Percentiles rank a stretch among this genome's conserved stretches.
Evolutionary conservation across 2,113 vertebrate genomes (phyloP).

Genomic region (Passer montanus): DNA sequence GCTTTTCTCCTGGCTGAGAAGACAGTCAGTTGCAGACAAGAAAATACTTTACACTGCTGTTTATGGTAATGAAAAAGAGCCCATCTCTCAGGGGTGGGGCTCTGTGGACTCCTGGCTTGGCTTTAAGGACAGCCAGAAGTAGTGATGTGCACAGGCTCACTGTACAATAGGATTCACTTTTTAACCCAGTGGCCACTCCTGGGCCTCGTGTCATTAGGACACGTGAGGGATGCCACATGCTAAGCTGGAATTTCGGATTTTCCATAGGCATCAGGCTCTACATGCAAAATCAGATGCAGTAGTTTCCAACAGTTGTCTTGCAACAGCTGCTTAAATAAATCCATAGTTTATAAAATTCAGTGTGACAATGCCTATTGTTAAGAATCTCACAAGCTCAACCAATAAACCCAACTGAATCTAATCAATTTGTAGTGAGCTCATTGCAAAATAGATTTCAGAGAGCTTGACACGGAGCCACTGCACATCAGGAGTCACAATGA

Average conservation of each 20-base stretch:
- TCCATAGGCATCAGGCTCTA: fast-evolving
- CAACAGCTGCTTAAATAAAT: neutral
- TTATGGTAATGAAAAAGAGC: neutral
- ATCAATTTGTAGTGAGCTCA: neutral
- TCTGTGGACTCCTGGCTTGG: too few species aligned
- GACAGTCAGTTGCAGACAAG: neutral
- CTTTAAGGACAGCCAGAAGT: neutral
- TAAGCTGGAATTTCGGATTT: neutral
- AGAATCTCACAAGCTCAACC: neutral
- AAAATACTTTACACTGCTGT: neutral
- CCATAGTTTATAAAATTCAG: neutral
- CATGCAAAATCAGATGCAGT: neutral
- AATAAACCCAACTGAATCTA: neutral
- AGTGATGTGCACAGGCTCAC: neutral
- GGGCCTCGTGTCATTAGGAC: neutral
- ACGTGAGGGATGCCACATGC: fast-evolving
- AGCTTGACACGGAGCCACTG: neutral
- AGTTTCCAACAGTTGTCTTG: neutral
- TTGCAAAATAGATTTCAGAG: neutral
- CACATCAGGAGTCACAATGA: neutral
- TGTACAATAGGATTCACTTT: neutral
- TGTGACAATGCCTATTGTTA: neutral
- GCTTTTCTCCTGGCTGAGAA: neutral
- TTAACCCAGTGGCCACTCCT: neutral
- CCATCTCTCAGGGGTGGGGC: neutral